Conservation (phyloP, 2,797 vertebrate species). For the Danio tinwini region DNA sequence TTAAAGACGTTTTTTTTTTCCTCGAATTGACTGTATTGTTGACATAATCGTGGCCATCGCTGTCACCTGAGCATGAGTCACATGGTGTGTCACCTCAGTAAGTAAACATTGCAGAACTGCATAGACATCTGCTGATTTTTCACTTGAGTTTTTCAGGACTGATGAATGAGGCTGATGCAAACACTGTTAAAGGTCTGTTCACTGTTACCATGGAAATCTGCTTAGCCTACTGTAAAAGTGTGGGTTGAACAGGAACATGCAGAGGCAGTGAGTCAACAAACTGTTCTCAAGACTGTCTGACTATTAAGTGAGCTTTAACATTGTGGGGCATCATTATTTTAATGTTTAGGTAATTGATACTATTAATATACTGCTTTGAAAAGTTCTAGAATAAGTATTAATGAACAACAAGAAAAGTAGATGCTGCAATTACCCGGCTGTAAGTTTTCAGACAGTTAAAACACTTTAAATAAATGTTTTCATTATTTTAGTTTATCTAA, state of each 20-base stretch:
- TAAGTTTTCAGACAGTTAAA: no score
- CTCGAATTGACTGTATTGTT: not conserved
- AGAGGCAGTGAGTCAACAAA: conserved; percentile 13
- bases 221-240: conserved; percentile 21
- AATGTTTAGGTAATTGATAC: not conserved
- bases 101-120: conserved; percentile 21
- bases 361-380: no score
- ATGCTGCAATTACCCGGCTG: no score
- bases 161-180: conserved; percentile 6
- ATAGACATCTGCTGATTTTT: not conserved
- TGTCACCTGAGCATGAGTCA: conserved; percentile 37
- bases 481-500: not conserved
- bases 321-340: not conserved
- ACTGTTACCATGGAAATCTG: conserved; percentile 28
- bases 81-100: conserved; percentile 4
- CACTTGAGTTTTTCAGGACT: conserved; percentile 1
- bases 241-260: conserved; percentile 41
- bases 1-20: conserved; percentile 4
- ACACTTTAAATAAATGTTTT: no score
- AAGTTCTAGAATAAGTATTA: no score
- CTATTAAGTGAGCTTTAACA: conserved; percentile 6
- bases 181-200: conserved; percentile 65
- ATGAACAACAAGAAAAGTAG: no score
- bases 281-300: not conserved
- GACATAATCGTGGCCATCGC: conserved; percentile 1